phyloP scores from a whole-genome alignment of 2,888 invertebrate species.

The Frankliniella fusca region DNA sequence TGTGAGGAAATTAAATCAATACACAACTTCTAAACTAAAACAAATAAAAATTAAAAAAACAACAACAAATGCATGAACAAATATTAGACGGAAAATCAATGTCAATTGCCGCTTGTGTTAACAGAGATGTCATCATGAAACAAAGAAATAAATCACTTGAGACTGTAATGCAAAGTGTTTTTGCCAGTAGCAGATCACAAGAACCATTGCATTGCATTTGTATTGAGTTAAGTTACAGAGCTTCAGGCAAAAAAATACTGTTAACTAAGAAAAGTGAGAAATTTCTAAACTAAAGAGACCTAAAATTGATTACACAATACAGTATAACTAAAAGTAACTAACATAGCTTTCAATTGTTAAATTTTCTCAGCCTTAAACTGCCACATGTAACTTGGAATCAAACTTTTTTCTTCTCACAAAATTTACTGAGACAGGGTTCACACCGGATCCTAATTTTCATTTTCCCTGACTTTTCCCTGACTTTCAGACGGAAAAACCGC shows the following conservation, averaged over 20 bases:
- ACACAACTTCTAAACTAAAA: not conserved
- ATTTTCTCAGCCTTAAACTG: not conserved
- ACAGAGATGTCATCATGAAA: too few species aligned
- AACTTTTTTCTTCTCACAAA: not conserved
- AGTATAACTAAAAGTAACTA: too few species aligned
- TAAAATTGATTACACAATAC: not conserved
- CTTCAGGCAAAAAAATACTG: not conserved
- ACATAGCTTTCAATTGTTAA: not conserved
- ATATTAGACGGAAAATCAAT: too few species aligned
- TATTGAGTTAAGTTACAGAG: not conserved
- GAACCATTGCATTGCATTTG: too few species aligned
- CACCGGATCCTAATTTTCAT: too few species aligned
- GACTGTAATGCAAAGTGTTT: too few species aligned
- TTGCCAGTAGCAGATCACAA: too few species aligned
- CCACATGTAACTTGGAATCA: not conserved
- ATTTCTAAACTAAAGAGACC: conserved; percentile 1
- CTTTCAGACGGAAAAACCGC: too few species aligned
- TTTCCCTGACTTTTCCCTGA: too few species aligned
- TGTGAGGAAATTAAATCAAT: not conserved
- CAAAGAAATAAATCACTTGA: too few species aligned
- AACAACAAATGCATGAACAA: not conserved
- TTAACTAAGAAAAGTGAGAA: not conserved
- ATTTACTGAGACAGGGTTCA: not conserved
- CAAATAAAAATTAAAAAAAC: not conserved
- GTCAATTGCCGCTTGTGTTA: too few species aligned